Percentiles rank a stretch among this genome's conserved stretches.
Evolutionary conservation across 2,888 invertebrate species (phyloP).

Genomic region (Cheilosia pagana): DNA sequence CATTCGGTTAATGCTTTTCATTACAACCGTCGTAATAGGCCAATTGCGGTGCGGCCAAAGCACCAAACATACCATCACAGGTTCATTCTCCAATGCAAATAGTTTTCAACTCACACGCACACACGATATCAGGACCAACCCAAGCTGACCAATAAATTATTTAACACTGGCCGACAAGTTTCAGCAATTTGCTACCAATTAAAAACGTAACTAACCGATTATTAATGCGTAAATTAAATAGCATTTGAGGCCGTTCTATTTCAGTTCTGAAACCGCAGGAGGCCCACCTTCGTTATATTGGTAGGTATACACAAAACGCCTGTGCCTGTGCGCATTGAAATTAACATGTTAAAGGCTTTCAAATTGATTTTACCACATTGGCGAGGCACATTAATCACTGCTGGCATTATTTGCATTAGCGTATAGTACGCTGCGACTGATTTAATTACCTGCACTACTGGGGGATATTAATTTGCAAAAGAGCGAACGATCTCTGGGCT

Average conservation of each 20-base stretch:
- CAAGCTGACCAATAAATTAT: constrained; percentile 31
- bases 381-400: neutral
- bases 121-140: neutral
- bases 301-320: neutral
- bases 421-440: neutral
- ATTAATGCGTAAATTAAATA: constrained; percentile 57
- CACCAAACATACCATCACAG: constrained; percentile 10
- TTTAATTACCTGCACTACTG: constrained; percentile 27
- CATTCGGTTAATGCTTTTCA: constrained; percentile 2
- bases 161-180: constrained; percentile 36
- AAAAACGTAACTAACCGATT: constrained; percentile 31
- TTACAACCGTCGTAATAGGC: constrained; percentile 9
- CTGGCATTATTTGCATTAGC: constrained; percentile 23
- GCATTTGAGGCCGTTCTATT: constrained; percentile 21
- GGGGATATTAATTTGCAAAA: neutral
- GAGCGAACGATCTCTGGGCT: neutral
- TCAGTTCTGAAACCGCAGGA: constrained; percentile 27
- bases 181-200: constrained; percentile 37
- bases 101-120: neutral
- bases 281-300: constrained; percentile 19
- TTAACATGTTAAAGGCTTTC: constrained; percentile 54
- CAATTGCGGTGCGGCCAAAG: constrained; percentile 19
- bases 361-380: constrained; percentile 19
- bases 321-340: constrained; percentile 6
- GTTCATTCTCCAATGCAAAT: constrained; percentile 10